Evolutionary conservation across 2,888 invertebrate species (phyloP).

Genomic region (Sabellastarte sp.): DNA sequence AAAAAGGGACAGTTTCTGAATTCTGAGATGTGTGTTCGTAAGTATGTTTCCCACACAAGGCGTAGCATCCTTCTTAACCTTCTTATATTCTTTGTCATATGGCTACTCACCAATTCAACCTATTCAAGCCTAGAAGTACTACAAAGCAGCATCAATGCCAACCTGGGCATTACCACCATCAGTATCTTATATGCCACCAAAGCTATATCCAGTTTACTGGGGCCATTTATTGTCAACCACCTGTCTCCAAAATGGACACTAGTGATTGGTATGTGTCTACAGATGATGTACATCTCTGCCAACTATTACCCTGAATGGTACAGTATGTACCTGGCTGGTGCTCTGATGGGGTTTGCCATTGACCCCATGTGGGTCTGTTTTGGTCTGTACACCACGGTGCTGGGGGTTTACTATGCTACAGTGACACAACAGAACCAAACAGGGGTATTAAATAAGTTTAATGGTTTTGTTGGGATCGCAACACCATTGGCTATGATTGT

Average conservation of each 20-base stretch:
- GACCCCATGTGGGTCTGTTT: slow-evolving; percentile 2
- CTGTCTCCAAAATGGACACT: slow-evolving; percentile 1
- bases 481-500: not conserved
- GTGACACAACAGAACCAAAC: not conserved
- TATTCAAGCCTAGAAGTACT: not conserved
- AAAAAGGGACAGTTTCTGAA: too few species aligned
- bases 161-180: not conserved
- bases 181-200: not conserved
- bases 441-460: not conserved
- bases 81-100: not conserved
- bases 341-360: not conserved
- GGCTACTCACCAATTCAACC: not conserved
- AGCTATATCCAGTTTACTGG: not conserved
- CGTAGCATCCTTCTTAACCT: not conserved
- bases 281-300: not conserved
- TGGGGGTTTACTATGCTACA: not conserved
- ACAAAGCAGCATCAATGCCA: slow-evolving; percentile 3
- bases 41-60: too few species aligned
- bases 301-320: not conserved
- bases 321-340: not conserved
- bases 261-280: not conserved
- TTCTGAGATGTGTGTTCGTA: too few species aligned
- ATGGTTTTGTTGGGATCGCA: not conserved
- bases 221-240: not conserved
- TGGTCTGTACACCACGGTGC: not conserved